Evolutionary conservation across 2,888 invertebrate species (phyloP).

Genomic region (Branchipolynoe longqiensis): DNA sequence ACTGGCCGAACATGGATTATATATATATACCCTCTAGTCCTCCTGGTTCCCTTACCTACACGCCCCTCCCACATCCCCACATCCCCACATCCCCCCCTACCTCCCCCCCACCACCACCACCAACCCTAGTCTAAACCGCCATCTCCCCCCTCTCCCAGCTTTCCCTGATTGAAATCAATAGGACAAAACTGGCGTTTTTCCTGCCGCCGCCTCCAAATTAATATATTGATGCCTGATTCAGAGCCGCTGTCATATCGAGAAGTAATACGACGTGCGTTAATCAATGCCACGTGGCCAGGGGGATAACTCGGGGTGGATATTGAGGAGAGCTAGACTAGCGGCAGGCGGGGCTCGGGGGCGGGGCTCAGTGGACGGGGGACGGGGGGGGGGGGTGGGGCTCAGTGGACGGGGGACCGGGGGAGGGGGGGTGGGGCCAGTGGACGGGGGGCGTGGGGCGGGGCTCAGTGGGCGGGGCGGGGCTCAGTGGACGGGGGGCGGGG

Average conservation of each 20-base stretch:
- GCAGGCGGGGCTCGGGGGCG: no score
- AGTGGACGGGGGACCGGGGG: neutral
- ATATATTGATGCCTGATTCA: conserved; percentile 33
- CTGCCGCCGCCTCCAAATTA: conserved; percentile 25
- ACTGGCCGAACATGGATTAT: no score
- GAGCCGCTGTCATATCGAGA: conserved; percentile 38
- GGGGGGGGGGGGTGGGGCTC: neutral
- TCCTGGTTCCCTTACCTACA: no score
- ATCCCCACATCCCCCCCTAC: no score
- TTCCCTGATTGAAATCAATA: conserved; percentile 30
- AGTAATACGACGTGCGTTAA: conserved; percentile 20
- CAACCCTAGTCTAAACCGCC: neutral
- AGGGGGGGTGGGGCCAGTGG: neutral
- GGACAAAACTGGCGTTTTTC: conserved; percentile 39
- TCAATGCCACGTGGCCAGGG: neutral
- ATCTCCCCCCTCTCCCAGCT: conserved; percentile 1
- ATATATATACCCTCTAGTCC: no score
- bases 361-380: neutral
- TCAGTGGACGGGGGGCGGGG: neutral
- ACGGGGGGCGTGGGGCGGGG: neutral
- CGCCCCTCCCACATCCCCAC: neutral
- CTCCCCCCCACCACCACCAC: neutral
- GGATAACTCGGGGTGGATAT: conserved; percentile 11
- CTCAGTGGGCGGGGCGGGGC: neutral
- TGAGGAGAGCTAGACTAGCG: neutral